Conservation (phyloP, 2,113 vertebrate genomes). For the Esox niger region DNA sequence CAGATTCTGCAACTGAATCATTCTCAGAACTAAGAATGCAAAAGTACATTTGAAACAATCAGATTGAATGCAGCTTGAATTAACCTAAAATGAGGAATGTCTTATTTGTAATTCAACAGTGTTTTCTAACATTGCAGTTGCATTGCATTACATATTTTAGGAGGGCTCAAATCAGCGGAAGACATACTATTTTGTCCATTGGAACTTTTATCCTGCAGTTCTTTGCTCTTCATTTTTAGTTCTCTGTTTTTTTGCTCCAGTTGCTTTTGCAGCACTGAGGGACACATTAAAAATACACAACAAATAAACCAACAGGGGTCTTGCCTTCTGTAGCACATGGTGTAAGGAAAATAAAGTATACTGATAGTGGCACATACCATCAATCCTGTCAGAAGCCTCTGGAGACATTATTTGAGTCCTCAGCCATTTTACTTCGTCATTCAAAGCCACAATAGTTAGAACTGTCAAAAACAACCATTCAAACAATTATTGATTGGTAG, state of each 20-base stretch:
- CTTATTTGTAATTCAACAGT: too few species aligned
- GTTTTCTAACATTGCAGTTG: too few species aligned
- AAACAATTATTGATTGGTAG: not conserved
- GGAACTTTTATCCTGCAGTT: conserved; percentile 9
- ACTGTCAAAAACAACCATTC: conserved; percentile 20
- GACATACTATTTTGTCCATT: not conserved
- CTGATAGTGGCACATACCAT: conserved; percentile 27
- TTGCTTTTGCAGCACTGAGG: conserved; percentile 26
- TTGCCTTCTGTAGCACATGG: not conserved
- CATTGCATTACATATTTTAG: not conserved
- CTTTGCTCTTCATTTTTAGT: conserved; percentile 18
- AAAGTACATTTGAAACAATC: not conserved
- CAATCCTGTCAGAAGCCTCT: not conserved
- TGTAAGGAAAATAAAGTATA: not conserved
- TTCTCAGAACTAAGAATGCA: conserved; percentile 2
- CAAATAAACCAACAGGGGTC: not conserved
- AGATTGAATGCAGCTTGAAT: not conserved
- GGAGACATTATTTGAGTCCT: conserved; percentile 2
- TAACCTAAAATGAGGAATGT: not conserved
- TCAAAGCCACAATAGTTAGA: conserved; percentile 32
- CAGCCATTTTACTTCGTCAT: conserved; percentile 29
- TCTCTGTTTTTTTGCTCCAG: conserved; percentile 31
- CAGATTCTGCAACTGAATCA: not conserved
- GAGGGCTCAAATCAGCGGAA: not conserved
- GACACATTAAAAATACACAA: not conserved